Percentiles rank a stretch among this genome's conserved stretches.
Conservation (phyloP, 2,113 vertebrate genomes). For the Callospermophilus lateralis region DNA sequence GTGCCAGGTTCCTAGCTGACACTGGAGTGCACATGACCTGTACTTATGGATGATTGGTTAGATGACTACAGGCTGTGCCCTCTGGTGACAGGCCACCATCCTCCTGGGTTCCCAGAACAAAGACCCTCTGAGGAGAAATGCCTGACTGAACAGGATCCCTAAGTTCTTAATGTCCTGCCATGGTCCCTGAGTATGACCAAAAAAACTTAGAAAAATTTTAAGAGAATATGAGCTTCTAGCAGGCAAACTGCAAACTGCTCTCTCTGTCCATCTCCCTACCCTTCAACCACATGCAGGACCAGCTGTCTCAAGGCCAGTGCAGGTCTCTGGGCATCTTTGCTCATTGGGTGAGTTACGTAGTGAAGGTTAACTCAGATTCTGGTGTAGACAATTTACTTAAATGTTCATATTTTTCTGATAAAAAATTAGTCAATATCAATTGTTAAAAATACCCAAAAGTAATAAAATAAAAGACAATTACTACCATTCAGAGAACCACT, state of each 20-base stretch:
- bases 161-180: too few relatives aligned
- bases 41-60: accelerated
- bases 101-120: too few relatives aligned
- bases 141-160: too few relatives aligned
- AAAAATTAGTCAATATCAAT: not conserved
- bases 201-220: too few relatives aligned
- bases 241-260: too few relatives aligned
- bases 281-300: not conserved
- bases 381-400: not conserved
- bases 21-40: accelerated
- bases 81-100: too few relatives aligned
- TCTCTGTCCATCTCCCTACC: too few relatives aligned
- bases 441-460: not conserved
- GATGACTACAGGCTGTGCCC: not conserved
- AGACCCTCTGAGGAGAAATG: too few relatives aligned
- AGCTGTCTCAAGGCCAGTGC: slow-evolving; percentile 63
- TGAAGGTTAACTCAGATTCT: not conserved
- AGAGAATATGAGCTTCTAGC: too few relatives aligned
- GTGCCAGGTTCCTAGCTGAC: too few relatives aligned
- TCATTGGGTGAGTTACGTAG: not conserved
- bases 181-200: too few relatives aligned
- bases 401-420: not conserved
- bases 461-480: not conserved
- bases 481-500: not conserved
- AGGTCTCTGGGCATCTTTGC: not conserved